Base-by-base conservation (phyloP, 1,140 invertebrate genomes). In the Hestina assimilis region DNA sequence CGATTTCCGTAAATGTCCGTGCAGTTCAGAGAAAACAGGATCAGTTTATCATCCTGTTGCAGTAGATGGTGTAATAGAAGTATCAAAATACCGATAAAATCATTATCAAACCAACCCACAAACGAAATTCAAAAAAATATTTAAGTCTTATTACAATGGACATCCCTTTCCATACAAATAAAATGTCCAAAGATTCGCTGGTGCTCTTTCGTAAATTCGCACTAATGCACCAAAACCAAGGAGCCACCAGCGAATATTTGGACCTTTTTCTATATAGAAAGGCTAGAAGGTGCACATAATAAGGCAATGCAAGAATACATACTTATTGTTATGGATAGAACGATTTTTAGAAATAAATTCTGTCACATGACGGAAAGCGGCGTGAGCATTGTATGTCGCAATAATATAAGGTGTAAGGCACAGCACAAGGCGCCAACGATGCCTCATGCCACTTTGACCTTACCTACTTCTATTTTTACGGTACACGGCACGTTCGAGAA, bases 401-500 rank as follows among this genome's bases (percentile, higher is more conserved):
- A 79, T 72, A 54, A 68, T 57, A 66, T 70, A 66, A 60, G 66
- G 65, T 56, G 29, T 43, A 33, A 35, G 14, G 46, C 31, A 45
- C 69, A 63, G 56, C 62, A 60, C 63, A 62, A 71, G 66, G 69
- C 65, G 67, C 74, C 72, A 78, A 75, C 76, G 74, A 78, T 75
- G 74, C 46, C 54, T 75, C 72, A 78, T 75, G 74, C 46, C 54
- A 75, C 72, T 83, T 72, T 79, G 75, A 78, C 79, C 73, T 82
- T 69, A 76, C 72, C 72, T 64, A 78, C 66, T 71, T 77, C 59
- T 67, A 66, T 52, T 48, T 45, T 40, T 61, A 38, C 59, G 62
- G 51, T 20, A 54, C 53, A 70, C 43, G 56, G 35, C 15, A 60
- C 52, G 20, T 46, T 46, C 23, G 19, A 38, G 20, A 17, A 33